Evolutionary conservation across 1,140 invertebrate genomes (phyloP), one percentile per base, ranked within the genome.

Genomic region (Apis mellifera): DNA sequence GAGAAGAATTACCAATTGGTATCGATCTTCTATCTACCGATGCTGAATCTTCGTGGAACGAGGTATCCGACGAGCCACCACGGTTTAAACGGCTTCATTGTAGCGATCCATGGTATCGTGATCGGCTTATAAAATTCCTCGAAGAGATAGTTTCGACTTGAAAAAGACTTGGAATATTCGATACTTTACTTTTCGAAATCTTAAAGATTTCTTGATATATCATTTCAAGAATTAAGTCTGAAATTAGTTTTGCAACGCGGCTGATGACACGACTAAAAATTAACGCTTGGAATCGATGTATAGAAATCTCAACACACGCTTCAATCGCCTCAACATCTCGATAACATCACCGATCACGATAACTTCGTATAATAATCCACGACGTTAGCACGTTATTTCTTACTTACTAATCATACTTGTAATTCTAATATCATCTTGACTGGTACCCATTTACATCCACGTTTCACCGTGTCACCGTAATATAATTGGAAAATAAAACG

Each of bases 1-100:
- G 87, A 88, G 84, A 17, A 26, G 74, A 42, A 42, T 42, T 42
- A 42, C 32, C 32, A 42, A 55, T 77, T 65, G 55, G 54, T 59
- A 21, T 26, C 48, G 2, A 55, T 77, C 77, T 73, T 65, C 5
- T 62, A 2, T n/a, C n/a, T 54, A 1, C 19, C 52, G 54, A 7
- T 21, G 42, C 65, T 69, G 48, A 21, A 77, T 82, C 55, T 26
- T 62, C 57, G 80, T 55, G 55, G 57, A 82, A 69, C 9, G 32
- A 55, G 26, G 65, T 62, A 48, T 50, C 71, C 23, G 69, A 21
- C 60, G 11, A 65, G 52, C 17, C 26, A 32, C 19, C 9, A 26
- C 21, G 9, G 9, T 12, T 74, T 65, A 26, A 80, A 74, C 70
- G 26, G 42, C 68, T 80, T 80, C 62, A 66, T 74, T 62, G 26